Conservation (phyloP, 1,140 invertebrate genomes). For the Sitophilus oryzae region DNA sequence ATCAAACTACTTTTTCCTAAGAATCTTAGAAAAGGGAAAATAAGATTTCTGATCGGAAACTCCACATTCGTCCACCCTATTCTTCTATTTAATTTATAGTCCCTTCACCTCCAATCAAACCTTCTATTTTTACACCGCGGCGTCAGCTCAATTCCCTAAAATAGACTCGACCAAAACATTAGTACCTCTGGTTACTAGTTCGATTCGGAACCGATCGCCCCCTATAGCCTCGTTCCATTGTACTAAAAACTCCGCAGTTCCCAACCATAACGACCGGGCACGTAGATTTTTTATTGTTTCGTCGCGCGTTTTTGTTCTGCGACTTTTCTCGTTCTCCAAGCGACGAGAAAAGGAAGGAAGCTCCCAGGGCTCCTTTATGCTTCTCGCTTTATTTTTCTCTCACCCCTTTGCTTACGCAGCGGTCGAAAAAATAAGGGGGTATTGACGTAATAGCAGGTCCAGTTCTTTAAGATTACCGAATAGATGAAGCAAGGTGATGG, state of each 20-base stretch:
- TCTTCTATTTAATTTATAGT: no score
- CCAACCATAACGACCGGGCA: background rate
- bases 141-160: background rate
- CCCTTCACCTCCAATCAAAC: no score
- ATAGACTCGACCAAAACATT: background rate
- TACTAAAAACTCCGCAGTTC: background rate
- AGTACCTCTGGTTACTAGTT: background rate
- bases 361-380: background rate
- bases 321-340: background rate
- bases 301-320: background rate
- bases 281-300: background rate
- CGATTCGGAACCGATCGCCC: background rate
- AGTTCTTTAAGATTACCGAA: no score
- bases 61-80: no score
- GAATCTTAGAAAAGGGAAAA: no score
- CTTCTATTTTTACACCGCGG: no score
- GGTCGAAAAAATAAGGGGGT: conserved; percentile 9
- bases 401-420: conserved; percentile 21
- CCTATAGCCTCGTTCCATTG: background rate
- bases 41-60: no score
- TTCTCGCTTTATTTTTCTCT: conserved; percentile 15
- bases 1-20: no score
- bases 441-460: no score
- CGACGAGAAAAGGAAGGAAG: background rate
- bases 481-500: no score